Evolutionary conservation across 1,140 invertebrate species (phyloP), one percentile per base, ranked within the genome.

Genomic region (Fopius arisanus): DNA sequence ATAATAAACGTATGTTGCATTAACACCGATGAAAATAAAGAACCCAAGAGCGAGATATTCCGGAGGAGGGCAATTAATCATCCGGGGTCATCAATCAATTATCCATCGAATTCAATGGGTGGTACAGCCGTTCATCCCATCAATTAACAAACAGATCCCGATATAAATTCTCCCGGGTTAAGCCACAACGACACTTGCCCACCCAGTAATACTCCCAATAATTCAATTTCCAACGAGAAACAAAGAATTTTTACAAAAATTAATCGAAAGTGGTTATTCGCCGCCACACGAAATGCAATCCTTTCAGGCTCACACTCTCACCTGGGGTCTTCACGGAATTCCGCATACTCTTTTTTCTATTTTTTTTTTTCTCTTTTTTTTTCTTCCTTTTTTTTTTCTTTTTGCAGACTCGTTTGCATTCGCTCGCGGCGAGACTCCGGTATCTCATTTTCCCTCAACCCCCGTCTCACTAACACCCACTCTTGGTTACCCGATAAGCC

Each of bases 401-500:
- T 59, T 26, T 59, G 26, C 29, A 65, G 10, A 3, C 62, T 65
- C 29, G 62, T 65, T 65, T 65, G 29, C 62, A 65, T 65, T 65
- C n/a, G 62, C 29, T 33, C 28, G 62, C 29, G 62, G 62, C 29
- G 6, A 65, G 62, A 65, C 62, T 16, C 62, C 29, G 62, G 62
- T 65, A 65, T 65, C 62, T 65, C 62, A 33, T 31, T 16, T 33
- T 26, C 62, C 29, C 29, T 19, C 29, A 16, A 31, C 62, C 62
- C 26, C 54, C 54, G 7, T 59, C 54, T 26, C 54, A 59, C 54
- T 59, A 59, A 59, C 54, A 59, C 54, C 54, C 54, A 59, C 54
- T 65, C 29, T 54, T 67, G 66, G 16, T 69, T 67, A 73, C 65
- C 72, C 71, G 72, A 79, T 79, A 79, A 79, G 72, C 75, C 75